Evolutionary conservation across 2,113 vertebrate species (phyloP).

Genomic region (Rhinopomastus cyanomelas): DNA sequence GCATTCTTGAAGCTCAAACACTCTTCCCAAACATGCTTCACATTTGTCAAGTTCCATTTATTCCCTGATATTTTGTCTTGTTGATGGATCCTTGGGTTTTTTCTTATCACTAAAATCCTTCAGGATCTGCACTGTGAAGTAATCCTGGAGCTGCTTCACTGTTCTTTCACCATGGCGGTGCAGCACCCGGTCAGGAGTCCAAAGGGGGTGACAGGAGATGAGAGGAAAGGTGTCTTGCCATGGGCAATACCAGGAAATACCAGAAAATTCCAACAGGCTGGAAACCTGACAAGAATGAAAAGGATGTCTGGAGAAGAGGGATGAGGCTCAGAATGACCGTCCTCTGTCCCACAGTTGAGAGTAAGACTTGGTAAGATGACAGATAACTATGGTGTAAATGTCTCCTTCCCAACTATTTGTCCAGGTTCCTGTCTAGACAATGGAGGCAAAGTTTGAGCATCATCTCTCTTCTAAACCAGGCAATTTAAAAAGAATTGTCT

Average conservation of each 20-base stretch:
- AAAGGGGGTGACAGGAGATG: background rate
- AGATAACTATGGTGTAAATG: background rate
- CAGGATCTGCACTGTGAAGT: background rate
- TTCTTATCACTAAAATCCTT: background rate
- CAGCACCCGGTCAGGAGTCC: background rate
- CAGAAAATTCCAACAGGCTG: too few relatives aligned
- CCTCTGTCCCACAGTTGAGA: background rate
- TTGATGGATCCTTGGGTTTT: background rate
- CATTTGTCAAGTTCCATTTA: background rate
- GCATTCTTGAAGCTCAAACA: background rate
- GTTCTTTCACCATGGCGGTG: background rate
- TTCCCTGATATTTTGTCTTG: background rate
- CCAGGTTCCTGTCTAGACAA: background rate
- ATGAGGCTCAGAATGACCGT: rapidly evolving
- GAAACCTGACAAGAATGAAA: background rate
- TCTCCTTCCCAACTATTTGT: background rate
- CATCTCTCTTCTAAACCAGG: background rate
- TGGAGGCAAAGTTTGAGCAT: background rate
- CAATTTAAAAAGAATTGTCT: background rate
- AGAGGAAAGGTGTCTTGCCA: background rate
- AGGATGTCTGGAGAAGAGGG: background rate
- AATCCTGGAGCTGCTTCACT: background rate
- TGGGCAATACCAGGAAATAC: background rate
- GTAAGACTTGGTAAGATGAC: background rate
- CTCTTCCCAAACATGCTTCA: background rate